Conservation (phyloP, 37 sponge, comb jelly and placozoan genomes). For the Oopsacas minuta region DNA sequence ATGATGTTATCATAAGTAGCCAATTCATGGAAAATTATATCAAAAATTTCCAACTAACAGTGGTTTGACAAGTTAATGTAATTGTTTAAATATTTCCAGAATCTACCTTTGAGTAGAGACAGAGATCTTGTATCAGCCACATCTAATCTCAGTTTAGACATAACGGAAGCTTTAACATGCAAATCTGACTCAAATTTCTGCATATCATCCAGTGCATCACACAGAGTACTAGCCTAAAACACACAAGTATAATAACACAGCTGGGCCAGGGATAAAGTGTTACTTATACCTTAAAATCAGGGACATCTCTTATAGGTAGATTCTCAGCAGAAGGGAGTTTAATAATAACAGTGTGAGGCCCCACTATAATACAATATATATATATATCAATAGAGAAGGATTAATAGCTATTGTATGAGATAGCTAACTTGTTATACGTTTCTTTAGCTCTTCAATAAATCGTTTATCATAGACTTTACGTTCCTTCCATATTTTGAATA, state of each 20-base stretch:
- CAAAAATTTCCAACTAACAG: too few relatives aligned
- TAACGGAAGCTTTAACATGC: slow-evolving; percentile 37
- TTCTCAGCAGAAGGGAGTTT: neutral
- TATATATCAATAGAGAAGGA: too few relatives aligned
- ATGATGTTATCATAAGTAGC: too few relatives aligned
- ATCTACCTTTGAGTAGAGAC: slow-evolving; percentile 54
- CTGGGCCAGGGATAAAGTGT: neutral
- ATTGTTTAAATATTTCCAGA: too few relatives aligned
- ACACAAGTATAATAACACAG: neutral
- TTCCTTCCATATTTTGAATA: slow-evolving; percentile 72
- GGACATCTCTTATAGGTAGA: neutral
- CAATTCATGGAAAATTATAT: too few relatives aligned
- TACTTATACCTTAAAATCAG: slow-evolving; percentile 33
- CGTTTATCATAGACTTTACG: slow-evolving; percentile 43
- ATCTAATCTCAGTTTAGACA: slow-evolving; percentile 41
- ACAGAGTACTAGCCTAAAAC: slow-evolving; percentile 34
- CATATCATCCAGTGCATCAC: slow-evolving; percentile 42
- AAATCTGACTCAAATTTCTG: slow-evolving; percentile 65
- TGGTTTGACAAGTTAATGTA: too few relatives aligned
- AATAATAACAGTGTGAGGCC: neutral
- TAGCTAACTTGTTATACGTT: slow-evolving; percentile 2
- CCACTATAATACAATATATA: neutral
- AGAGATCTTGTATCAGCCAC: slow-evolving; percentile 42
- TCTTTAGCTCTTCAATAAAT: slow-evolving; percentile 41
- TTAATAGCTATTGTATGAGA: neutral